Evolutionary conservation across 2,888 invertebrate species (phyloP).

Genomic region (Adelphocoris suturalis): DNA sequence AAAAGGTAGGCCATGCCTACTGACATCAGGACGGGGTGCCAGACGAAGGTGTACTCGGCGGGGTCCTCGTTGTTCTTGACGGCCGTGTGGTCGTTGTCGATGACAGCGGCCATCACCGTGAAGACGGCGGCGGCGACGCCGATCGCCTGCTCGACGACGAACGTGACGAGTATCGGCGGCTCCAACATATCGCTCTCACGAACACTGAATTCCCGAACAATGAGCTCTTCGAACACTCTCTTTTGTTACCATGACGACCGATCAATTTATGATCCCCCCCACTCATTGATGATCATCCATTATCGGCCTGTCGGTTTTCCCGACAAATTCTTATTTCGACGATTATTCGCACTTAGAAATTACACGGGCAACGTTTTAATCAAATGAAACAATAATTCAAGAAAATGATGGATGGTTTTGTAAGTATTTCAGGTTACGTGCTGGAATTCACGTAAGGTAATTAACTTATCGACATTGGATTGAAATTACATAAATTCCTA

Average conservation of each 20-base stretch:
- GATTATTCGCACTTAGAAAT: too few relatives aligned
- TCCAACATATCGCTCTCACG: neutral
- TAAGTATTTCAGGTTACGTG: neutral
- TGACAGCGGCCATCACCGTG: neutral
- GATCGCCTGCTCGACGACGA: constrained; percentile 27
- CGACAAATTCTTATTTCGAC: too few relatives aligned
- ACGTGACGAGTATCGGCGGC: constrained; percentile 53
- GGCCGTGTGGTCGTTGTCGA: constrained; percentile 15
- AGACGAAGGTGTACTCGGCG: constrained; percentile 44
- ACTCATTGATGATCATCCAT: too few relatives aligned
- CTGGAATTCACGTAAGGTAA: neutral
- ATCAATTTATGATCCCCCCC: too few relatives aligned
- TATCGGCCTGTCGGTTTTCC: too few relatives aligned
- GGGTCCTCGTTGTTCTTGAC: neutral
- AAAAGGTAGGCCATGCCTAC: constrained; percentile 43
- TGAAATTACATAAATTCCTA: too few relatives aligned
- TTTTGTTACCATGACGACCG: too few relatives aligned
- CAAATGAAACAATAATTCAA: too few relatives aligned
- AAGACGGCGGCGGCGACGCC: constrained; percentile 13
- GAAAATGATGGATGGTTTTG: neutral
- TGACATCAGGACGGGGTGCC: constrained; percentile 54
- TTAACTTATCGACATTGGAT: too few relatives aligned
- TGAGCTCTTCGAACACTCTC: too few relatives aligned
- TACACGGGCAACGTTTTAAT: too few relatives aligned
- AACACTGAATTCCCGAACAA: too few relatives aligned